Base-by-base conservation (phyloP, 1,140 invertebrate genomes). In the Drosophila erecta region DNA sequence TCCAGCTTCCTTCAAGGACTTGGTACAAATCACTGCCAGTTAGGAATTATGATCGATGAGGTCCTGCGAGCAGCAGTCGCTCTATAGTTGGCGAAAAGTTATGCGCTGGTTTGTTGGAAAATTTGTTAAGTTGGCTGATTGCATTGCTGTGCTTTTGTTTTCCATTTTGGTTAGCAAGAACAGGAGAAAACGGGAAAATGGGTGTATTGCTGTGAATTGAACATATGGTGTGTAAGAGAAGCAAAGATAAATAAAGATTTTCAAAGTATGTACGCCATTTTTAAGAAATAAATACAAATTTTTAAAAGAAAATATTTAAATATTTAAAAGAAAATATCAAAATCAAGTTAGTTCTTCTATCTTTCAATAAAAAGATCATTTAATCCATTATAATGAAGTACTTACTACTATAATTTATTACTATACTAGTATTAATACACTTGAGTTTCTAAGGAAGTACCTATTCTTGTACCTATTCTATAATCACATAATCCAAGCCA, bases 1-100 rank as follows among this genome's bases (percentile, higher is more conserved):
- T 27, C 44, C 55, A 41, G 24, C 74, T 74, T 69, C 67, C 44
- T 69, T 87, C 50, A 89, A 89, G 76, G 80, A 89, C 79, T 73
- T 71, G 75, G 73, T 79, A 89, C 84, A 89, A 89, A 89, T 89
- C 85, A 84, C 84, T 76, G 79, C 58, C 79, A 89, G 76, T 67
- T 72, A 79, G 62, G 79, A 87, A 87, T 83, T 87, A 87, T 87
- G 83, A 87, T 87, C 83, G 84, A 87, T 87, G 83, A 83, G 83
- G 57, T 76, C 54, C 61, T 76, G 71, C 54, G 62, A 56, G 49
- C 54, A 71, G 40, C 66, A 75, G 71, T 64, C 61, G 58, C 47
- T 44, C 22, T 41, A 38, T 56, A 57, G 58, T 50, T 49, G 37
- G 41, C 27, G 12, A 37, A 76, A 86, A 86, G 49, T 86, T 86